phyloP scores from a whole-genome alignment of 2,113 vertebrate genomes.

The Sardina pilchardus region DNA sequence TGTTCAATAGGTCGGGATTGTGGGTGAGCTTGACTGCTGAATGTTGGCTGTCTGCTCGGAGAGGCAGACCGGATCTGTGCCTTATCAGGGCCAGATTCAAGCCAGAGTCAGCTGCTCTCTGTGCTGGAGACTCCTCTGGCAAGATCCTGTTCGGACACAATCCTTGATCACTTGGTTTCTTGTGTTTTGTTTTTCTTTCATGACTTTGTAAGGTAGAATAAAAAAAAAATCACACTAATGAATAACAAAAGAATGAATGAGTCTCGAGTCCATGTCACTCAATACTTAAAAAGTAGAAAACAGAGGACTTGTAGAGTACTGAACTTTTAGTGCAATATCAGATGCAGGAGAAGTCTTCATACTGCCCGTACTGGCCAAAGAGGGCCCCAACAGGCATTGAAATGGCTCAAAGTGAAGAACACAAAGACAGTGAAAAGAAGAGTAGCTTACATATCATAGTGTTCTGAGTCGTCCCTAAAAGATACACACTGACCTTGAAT shows the following conservation, averaged over 20 bases:
- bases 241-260: background rate
- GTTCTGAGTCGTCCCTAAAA: slow-evolving; percentile 32
- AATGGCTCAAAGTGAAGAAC: slow-evolving; percentile 25
- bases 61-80: background rate
- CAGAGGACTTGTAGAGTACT: slow-evolving; percentile 36
- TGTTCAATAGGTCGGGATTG: background rate
- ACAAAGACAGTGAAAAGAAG: background rate
- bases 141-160: background rate
- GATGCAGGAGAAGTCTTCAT: slow-evolving; percentile 44
- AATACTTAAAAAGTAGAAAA: slow-evolving; percentile 31
- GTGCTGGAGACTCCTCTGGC: background rate
- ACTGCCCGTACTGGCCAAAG: slow-evolving; percentile 16
- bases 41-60: background rate
- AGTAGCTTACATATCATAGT: slow-evolving; percentile 44
- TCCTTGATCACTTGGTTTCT: background rate
- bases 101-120: background rate
- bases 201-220: slow-evolving; percentile 18
- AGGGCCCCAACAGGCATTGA: slow-evolving; percentile 16
- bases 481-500: slow-evolving; percentile 32
- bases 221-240: background rate
- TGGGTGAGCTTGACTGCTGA: background rate
- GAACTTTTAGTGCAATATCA: slow-evolving; percentile 53
- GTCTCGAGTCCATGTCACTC: slow-evolving; percentile 29
- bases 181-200: background rate
- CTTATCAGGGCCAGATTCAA: background rate